Conservation (phyloP, 2,797 vertebrate genomes). For the Characodon lateralis region DNA sequence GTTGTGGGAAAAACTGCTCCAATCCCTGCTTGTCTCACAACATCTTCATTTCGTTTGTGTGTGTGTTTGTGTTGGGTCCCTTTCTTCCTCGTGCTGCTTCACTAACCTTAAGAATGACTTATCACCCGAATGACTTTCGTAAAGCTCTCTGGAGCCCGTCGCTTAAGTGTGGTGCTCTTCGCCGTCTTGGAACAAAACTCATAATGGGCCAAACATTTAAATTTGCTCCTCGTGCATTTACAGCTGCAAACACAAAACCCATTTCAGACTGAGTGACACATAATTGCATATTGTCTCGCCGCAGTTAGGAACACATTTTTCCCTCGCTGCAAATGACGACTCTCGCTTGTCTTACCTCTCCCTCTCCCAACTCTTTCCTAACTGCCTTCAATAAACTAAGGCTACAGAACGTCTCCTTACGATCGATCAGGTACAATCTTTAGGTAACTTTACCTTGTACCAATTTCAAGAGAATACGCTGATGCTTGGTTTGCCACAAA, state of each 20-base stretch:
- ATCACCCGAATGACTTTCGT: constrained; percentile 66
- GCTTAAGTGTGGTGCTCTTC: constrained; percentile 57
- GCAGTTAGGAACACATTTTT: constrained; percentile 39
- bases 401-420: constrained; percentile 87
- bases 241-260: constrained; percentile 21
- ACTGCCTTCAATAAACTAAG: constrained; percentile 84
- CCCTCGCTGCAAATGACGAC: constrained; percentile 39
- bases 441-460: constrained; percentile 86
- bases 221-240: constrained; percentile 36
- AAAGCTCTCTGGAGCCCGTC: constrained; percentile 43
- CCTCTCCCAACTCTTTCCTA: constrained; percentile 71
- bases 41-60: constrained; percentile 16
- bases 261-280: constrained; percentile 37
- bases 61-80: constrained; percentile 15
- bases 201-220: constrained; percentile 21
- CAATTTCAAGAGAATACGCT: constrained; percentile 68
- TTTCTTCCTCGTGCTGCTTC: constrained; percentile 53
- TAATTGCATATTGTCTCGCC: constrained; percentile 44
- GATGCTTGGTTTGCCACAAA: constrained; percentile 20
- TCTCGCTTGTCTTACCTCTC: constrained; percentile 66
- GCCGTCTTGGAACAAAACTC: constrained; percentile 24
- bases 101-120: constrained; percentile 73
- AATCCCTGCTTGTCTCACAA: constrained; percentile 36
- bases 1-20: constrained; percentile 50
- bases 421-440: constrained; percentile 90